phyloP scores from a whole-genome alignment of 2,797 vertebrate genomes.

The Bradypodion pumilum region DNA sequence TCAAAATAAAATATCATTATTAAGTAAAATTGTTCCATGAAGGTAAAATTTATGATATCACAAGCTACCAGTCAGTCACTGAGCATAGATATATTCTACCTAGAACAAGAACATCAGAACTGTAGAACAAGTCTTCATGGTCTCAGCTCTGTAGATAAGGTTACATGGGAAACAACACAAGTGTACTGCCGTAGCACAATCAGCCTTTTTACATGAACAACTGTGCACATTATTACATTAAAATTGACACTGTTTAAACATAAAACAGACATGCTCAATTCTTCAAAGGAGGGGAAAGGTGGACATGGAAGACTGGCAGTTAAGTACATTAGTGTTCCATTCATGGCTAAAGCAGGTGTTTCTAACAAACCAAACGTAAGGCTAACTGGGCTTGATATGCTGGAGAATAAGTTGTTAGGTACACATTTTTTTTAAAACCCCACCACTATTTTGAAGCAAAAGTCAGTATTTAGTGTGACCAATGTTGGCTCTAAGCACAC shows the following conservation, averaged over 20 bases:
- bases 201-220: not conserved
- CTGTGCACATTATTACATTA: not conserved
- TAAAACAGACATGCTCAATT: not conserved
- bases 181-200: not conserved
- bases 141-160: too few species aligned
- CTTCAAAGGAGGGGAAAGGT: not conserved
- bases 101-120: too few species aligned
- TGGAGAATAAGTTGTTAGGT: not conserved
- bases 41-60: not conserved
- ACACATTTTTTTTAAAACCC: too few species aligned
- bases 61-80: not conserved
- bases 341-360: not conserved
- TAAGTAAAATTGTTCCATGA: not conserved
- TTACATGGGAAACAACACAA: not conserved
- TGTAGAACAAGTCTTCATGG: not conserved
- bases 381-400: not conserved
- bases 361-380: not conserved
- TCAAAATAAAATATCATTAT: not conserved
- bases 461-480: too few species aligned
- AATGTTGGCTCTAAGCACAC: too few species aligned
- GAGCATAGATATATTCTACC: not conserved
- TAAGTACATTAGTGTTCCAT: not conserved
- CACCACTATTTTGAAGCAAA: too few species aligned
- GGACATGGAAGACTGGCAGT: not conserved
- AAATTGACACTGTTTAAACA: not conserved